Evolutionary conservation across 2,113 vertebrate genomes (phyloP).

Genomic region (Pluvianellus socialis): DNA sequence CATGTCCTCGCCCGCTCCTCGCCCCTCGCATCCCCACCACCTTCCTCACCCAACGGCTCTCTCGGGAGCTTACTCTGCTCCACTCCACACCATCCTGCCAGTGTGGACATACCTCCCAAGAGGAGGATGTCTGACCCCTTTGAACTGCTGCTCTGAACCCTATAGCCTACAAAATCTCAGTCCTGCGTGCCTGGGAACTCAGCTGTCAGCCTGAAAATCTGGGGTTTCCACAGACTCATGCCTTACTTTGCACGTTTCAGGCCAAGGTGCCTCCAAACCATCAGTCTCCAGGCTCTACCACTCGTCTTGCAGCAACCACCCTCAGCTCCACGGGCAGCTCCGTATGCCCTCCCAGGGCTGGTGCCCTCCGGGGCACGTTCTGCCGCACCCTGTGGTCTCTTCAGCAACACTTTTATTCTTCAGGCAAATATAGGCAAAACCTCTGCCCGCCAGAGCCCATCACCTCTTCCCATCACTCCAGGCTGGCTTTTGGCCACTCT

Average conservation of each 20-base stretch:
- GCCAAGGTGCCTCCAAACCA: not conserved
- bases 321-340: not conserved
- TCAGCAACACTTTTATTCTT: not conserved
- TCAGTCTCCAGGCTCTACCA: not conserved
- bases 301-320: not conserved
- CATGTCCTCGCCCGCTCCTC: rapidly evolving
- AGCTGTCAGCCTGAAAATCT: not conserved
- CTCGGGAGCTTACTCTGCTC: not conserved
- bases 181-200: not conserved
- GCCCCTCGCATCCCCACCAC: not conserved
- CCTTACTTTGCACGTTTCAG: not conserved
- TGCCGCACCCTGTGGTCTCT: not conserved
- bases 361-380: not conserved
- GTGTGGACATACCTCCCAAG: not conserved
- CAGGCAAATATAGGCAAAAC: not conserved
- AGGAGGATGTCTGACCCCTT: not conserved
- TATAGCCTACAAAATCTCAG: not conserved
- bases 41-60: rapidly evolving
- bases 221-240: rapidly evolving
- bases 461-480: not conserved
- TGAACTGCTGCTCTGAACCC: not conserved
- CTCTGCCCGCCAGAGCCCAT: not conserved
- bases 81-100: not conserved
- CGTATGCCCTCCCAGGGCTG: rapidly evolving
- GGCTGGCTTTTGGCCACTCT: not conserved